Conservation (phyloP, 2,797 vertebrate genomes). For the Anguilla obscura region DNA sequence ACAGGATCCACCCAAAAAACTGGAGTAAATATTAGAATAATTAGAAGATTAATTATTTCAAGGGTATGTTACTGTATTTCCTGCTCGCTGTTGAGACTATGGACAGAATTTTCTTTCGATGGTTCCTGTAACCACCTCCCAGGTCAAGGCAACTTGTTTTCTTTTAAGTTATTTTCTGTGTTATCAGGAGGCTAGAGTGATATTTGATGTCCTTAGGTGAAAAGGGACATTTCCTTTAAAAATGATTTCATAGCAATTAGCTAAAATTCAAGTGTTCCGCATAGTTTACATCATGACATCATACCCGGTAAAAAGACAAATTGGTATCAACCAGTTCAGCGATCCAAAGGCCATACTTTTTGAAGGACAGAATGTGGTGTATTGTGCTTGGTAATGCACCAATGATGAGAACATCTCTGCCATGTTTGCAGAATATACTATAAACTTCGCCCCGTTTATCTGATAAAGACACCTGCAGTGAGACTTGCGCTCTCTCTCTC, state of each 20-base stretch:
- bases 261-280: background rate
- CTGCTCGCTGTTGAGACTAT: background rate
- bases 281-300: background rate
- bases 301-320: background rate
- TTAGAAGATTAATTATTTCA: background rate
- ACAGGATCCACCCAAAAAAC: background rate
- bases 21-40: background rate
- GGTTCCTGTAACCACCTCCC: background rate
- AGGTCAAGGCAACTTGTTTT: background rate
- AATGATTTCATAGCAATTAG: background rate
- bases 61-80: background rate
- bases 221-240: background rate
- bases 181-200: background rate
- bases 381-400: background rate
- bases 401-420: background rate
- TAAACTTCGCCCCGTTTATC: background rate
- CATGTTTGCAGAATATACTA: background rate
- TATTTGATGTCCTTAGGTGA: background rate
- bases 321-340: background rate
- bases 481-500: background rate
- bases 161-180: background rate
- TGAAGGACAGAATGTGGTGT: background rate
- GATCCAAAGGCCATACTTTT: background rate
- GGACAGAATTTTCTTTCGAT: background rate
- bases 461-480: background rate